Conservation (phyloP, 2,888 invertebrate genomes). For the Drosophila ezoana region DNA sequence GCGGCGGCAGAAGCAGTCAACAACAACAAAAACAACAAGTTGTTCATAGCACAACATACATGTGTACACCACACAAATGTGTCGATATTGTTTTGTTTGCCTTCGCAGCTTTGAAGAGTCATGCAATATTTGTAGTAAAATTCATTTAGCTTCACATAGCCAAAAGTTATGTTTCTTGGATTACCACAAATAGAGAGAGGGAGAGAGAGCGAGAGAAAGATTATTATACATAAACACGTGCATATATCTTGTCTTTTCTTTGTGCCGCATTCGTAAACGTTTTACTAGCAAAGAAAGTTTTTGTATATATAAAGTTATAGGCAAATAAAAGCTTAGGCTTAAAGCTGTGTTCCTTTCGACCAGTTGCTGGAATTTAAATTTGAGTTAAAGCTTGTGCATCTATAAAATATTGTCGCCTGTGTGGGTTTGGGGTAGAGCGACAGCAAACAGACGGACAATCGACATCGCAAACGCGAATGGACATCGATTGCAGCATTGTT, state of each 20-base stretch:
- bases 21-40: conserved; percentile 46
- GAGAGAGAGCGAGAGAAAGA: too few relatives aligned
- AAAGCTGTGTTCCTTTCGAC: too few relatives aligned
- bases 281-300: not conserved
- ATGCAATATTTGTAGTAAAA: too few relatives aligned
- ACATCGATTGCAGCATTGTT: conserved; percentile 34
- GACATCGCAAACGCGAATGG: conserved; percentile 44
- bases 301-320: not conserved
- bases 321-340: too few relatives aligned
- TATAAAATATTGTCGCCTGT: conserved; percentile 33
- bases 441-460: conserved; percentile 39
- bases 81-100: conserved; percentile 12
- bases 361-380: too few relatives aligned
- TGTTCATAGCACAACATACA: conserved; percentile 41
- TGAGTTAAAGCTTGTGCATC: not conserved
- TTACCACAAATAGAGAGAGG: too few relatives aligned
- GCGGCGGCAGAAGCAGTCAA: conserved; percentile 29
- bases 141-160: too few relatives aligned
- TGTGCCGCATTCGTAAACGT: not conserved
- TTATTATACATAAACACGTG: too few relatives aligned
- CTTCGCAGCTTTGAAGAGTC: too few relatives aligned
- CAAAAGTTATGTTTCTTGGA: too few relatives aligned
- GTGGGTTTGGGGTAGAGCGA: conserved; percentile 7
- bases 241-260: not conserved
- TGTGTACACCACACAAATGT: conserved; percentile 58